Evolutionary conservation across 2,113 vertebrate genomes (phyloP).

Genomic region (Cyprinus carpio): DNA sequence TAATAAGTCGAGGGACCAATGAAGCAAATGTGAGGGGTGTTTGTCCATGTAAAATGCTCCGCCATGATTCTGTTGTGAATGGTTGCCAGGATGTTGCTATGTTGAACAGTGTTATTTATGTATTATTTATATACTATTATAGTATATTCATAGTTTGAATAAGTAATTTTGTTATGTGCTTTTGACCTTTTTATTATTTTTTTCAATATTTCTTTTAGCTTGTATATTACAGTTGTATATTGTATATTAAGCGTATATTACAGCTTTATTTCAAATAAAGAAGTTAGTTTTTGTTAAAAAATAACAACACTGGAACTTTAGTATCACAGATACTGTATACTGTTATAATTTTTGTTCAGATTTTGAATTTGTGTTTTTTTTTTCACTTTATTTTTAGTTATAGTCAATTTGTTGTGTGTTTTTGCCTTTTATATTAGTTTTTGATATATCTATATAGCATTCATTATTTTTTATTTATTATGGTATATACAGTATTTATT

Average conservation of each 20-base stretch:
- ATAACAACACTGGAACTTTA: neutral
- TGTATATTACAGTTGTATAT: no score
- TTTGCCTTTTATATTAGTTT: neutral
- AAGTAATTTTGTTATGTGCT: neutral
- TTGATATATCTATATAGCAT: neutral
- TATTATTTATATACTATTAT: neutral
- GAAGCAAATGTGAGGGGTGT: neutral
- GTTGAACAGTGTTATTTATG: neutral
- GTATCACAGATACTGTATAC: no score
- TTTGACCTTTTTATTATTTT: neutral
- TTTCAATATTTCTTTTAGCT: neutral
- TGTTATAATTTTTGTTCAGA: neutral
- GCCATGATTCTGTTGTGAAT: neutral
- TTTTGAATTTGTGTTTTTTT: neutral
- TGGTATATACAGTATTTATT: no score
- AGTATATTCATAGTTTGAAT: neutral
- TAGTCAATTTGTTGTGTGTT: neutral
- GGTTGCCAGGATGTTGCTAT: neutral
- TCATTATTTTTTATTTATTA: neutral
- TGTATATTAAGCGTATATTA: no score
- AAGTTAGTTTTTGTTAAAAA: neutral
- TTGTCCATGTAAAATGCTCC: neutral
- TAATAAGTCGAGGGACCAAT: constrained; percentile 17
- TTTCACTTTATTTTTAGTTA: neutral
- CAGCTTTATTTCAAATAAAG: neutral